Evolutionary conservation across 2,888 invertebrate genomes (phyloP).

Genomic region (Cosmopolites sordidus): DNA sequence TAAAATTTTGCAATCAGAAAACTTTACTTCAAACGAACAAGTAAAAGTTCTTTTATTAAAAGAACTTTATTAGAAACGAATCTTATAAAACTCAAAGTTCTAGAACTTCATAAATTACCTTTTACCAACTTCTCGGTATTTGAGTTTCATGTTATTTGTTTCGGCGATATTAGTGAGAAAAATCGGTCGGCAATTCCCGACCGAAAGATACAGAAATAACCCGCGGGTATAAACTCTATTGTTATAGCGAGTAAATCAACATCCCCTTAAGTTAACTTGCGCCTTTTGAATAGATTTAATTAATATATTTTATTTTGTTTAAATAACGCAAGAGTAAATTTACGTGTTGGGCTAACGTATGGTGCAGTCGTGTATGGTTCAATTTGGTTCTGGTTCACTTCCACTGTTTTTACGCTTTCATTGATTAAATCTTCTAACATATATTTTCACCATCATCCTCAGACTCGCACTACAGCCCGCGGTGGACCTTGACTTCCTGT

Average conservation of each 20-base stretch:
- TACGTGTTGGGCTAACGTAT: no score
- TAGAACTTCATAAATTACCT: slow-evolving; percentile 15
- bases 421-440: no score
- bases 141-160: slow-evolving; percentile 8
- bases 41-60: slow-evolving; percentile 16
- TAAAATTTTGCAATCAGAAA: slow-evolving; percentile 7
- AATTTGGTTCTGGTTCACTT: no score
- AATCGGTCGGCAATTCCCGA: background rate
- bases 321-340: no score
- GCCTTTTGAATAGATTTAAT: no score
- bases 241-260: background rate
- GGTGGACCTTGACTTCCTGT: no score
- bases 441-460: no score
- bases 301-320: no score
- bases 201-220: background rate
- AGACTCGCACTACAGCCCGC: no score
- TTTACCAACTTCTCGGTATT: slow-evolving; percentile 11
- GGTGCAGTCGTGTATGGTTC: no score
- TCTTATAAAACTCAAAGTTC: slow-evolving; percentile 12
- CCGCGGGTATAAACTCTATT: background rate
- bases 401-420: no score
- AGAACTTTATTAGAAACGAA: slow-evolving; percentile 17
- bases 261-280: background rate
- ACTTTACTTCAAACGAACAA: slow-evolving; percentile 11
- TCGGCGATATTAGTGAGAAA: slow-evolving; percentile 1